Percentiles rank a stretch among this genome's conserved stretches.
phyloP scores from a whole-genome alignment of 2,797 vertebrate species.

The Catharus ustulatus region DNA sequence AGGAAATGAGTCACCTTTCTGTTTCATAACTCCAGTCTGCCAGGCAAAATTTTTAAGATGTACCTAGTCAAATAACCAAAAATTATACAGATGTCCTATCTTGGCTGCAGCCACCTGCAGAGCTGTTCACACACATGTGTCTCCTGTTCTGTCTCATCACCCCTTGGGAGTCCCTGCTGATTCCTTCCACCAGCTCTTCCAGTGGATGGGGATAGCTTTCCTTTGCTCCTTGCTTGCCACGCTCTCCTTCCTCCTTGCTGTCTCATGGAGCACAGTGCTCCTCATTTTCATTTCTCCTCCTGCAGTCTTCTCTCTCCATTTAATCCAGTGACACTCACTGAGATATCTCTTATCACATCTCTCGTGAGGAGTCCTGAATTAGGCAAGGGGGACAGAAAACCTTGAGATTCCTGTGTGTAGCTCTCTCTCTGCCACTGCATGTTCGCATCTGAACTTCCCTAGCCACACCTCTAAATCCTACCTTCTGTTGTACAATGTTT shows the following conservation, averaged over 20 bases:
- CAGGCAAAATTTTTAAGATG: neutral
- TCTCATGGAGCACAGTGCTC: neutral
- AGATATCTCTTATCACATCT: accelerated
- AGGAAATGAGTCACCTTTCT: constrained; percentile 18
- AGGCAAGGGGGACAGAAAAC: neutral
- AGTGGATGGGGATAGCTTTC: neutral
- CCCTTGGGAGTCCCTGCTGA: neutral
- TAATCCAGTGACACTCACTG: neutral
- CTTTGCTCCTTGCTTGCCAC: neutral
- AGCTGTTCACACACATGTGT: neutral
- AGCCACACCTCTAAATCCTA: neutral
- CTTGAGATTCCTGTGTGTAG: neutral
- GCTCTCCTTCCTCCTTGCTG: neutral
- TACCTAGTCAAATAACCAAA: neutral
- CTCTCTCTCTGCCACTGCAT: neutral
- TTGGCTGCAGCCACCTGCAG: neutral
- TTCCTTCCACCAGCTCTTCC: neutral
- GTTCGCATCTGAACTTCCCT: neutral
- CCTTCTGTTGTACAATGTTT: neutral
- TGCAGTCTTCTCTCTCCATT: neutral
- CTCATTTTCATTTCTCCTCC: neutral
- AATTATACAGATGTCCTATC: neutral
- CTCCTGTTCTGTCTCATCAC: neutral
- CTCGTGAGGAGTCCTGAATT: neutral
- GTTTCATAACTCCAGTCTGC: neutral